Percentiles rank a stretch among this genome's conserved stretches.
phyloP scores from a whole-genome alignment of 2,113 vertebrate species.

The Scortum barcoo region DNA sequence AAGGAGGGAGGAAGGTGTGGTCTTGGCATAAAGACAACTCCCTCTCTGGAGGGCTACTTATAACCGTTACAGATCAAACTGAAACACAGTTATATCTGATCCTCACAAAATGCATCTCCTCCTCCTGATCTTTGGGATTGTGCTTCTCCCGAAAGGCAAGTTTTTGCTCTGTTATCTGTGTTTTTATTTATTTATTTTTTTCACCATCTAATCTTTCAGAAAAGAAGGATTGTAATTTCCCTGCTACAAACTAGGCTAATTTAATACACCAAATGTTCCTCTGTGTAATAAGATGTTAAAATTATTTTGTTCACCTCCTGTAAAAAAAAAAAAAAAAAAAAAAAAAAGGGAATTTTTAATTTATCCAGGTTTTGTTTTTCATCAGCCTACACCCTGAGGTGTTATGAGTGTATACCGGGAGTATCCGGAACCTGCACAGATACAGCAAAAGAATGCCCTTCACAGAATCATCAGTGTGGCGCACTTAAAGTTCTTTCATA shows the following conservation, averaged over 20 bases:
- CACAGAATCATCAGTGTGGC: neutral
- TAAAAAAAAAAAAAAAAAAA: neutral
- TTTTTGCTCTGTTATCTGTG: neutral
- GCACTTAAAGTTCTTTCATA: accelerated
- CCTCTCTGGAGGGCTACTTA: neutral
- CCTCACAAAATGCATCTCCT: constrained; percentile 62
- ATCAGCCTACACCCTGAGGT: constrained; percentile 47
- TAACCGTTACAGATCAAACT: neutral
- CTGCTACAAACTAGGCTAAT: neutral
- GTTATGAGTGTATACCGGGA: neutral
- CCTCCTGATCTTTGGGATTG: constrained; percentile 42
- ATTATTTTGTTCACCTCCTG: neutral
- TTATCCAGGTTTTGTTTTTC: neutral
- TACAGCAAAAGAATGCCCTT: constrained; percentile 17
- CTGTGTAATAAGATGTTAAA: neutral
- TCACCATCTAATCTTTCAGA: neutral
- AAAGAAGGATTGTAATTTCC: neutral
- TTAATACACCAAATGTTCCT: no score
- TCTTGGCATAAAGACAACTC: neutral
- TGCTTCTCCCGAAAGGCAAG: constrained; percentile 66
- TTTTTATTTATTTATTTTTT: no score
- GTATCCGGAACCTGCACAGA: neutral
- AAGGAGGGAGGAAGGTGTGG: constrained; percentile 24
- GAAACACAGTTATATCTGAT: neutral
- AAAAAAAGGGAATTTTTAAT: neutral